These are phyloP conservation scores for Drosophila lutescens DNA, from an alignment of 2,888 invertebrate genomes.

Conservation along the genomic window DNA sequence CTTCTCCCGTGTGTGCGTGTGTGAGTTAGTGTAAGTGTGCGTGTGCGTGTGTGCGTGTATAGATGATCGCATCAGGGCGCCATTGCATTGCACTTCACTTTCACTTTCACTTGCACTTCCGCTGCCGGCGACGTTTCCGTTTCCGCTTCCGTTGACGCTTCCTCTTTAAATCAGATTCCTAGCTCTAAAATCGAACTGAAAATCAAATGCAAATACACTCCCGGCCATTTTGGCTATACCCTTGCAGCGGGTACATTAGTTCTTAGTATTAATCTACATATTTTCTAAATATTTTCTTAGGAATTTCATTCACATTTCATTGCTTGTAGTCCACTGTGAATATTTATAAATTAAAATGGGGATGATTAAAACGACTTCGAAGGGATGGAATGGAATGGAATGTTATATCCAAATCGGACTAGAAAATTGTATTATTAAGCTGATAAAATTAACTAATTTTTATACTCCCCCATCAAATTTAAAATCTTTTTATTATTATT, in stretches of 20 bases:
- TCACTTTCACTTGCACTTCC: constrained; percentile 46
- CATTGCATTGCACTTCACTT: constrained; percentile 51
- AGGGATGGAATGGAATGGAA: too few species aligned
- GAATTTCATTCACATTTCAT: too few species aligned
- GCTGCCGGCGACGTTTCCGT: constrained; percentile 16
- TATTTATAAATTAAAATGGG: too few species aligned
- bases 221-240: background rate
- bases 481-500: too few species aligned
- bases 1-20: constrained; percentile 18
- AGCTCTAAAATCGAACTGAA: constrained; percentile 15
- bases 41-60: constrained; percentile 28
- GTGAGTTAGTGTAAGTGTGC: constrained; percentile 11
- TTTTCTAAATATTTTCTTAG: too few species aligned
- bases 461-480: too few species aligned
- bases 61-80: constrained; percentile 54
- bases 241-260: background rate
- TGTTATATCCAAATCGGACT: too few species aligned
- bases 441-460: too few species aligned
- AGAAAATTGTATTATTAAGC: too few species aligned
- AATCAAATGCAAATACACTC: constrained; percentile 4
- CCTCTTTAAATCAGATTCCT: constrained; percentile 26
- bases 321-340: too few species aligned
- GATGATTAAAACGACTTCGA: background rate
- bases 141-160: constrained; percentile 31
- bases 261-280: too few species aligned